phyloP scores from a whole-genome alignment of 2,797 vertebrate genomes.

The Dicrostonyx torquatus region DNA sequence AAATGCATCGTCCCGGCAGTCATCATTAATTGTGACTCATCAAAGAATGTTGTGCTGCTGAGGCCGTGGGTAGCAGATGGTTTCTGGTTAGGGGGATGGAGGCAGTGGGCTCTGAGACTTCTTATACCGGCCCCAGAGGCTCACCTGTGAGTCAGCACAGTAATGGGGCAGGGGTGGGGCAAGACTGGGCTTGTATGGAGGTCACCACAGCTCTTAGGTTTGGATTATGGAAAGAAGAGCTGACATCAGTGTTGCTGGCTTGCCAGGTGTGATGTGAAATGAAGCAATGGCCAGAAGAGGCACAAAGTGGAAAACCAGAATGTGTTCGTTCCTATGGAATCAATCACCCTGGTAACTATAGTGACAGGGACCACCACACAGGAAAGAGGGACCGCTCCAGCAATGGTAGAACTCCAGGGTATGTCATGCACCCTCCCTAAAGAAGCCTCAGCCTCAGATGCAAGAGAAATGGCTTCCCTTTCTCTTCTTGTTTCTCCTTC shows the following conservation, averaged over 20 bases:
- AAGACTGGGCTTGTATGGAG: background rate
- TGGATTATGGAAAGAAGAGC: background rate
- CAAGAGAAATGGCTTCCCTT: background rate
- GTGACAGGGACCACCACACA: constrained; percentile 20
- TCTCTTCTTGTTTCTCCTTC: background rate
- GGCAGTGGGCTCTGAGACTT: constrained; percentile 53
- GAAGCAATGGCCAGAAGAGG: constrained; percentile 7
- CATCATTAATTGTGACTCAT: constrained; percentile 78
- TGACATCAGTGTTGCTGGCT: background rate
- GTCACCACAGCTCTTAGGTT: background rate
- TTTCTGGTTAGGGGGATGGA: constrained; percentile 54
- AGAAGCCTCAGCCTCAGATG: background rate
- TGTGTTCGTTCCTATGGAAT: constrained; percentile 30
- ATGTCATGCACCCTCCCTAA: background rate
- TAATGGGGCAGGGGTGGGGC: background rate
- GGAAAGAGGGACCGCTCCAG: background rate
- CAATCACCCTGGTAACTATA: constrained; percentile 26
- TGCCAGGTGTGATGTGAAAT: background rate
- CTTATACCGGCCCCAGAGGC: constrained; percentile 38
- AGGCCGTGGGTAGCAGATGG: constrained; percentile 74
- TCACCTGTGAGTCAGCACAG: constrained; percentile 27
- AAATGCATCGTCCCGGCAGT: constrained; percentile 76
- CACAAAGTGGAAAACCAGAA: background rate
- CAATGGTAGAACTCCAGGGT: background rate
- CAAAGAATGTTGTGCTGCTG: constrained; percentile 74